phyloP scores from a whole-genome alignment of 2,797 vertebrate genomes.

The Novumbra hubbsi region DNA sequence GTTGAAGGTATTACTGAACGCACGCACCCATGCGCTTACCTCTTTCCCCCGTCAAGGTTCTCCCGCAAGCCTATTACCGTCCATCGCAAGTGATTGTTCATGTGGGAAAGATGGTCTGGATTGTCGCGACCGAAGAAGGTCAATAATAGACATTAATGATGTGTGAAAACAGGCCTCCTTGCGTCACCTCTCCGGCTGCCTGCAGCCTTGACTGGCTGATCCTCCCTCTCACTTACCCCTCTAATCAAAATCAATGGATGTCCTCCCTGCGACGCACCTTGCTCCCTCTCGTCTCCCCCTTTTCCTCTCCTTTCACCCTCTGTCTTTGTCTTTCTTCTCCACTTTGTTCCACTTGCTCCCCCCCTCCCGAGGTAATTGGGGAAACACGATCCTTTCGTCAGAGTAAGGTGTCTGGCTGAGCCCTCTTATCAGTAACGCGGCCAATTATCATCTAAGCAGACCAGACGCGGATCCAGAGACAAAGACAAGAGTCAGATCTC shows the following conservation, averaged over 20 bases:
- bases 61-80: not conserved
- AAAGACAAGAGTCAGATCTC: not conserved
- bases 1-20: not conserved
- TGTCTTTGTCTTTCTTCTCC: not conserved
- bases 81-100: not conserved
- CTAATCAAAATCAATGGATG: conserved; percentile 15
- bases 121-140: not conserved
- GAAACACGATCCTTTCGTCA: conserved; percentile 4
- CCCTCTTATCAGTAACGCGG: not conserved
- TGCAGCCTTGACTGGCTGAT: not conserved
- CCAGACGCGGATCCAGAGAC: not conserved
- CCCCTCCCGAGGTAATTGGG: conserved; percentile 8
- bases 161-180: conserved; percentile 4
- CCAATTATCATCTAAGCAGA: conserved; percentile 6
- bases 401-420: not conserved
- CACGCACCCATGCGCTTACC: not conserved
- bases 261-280: not conserved
- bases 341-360: not conserved
- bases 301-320: not conserved
- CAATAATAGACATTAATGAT: conserved; percentile 6
- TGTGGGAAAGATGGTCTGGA: not conserved
- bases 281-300: not conserved
- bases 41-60: not conserved
- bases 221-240: not conserved
- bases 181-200: conserved; percentile 1